Conservation (phyloP, 2,797 vertebrate species). For the Discoglossus pictus region DNA sequence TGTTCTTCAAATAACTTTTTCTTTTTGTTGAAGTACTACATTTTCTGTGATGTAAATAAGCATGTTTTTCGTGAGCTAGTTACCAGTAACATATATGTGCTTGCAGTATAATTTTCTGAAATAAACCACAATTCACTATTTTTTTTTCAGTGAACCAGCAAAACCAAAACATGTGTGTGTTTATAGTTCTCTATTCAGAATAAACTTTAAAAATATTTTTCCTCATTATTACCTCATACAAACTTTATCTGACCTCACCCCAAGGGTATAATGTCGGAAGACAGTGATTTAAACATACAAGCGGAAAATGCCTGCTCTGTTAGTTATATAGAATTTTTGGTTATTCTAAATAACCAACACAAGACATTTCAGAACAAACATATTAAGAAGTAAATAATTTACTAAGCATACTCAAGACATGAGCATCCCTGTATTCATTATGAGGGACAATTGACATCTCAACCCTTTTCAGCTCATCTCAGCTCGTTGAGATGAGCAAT, state of each 20-base stretch:
- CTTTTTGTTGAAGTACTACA: too few relatives aligned
- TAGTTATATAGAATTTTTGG: background rate
- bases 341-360: too few relatives aligned
- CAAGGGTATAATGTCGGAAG: background rate
- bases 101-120: background rate
- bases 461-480: too few relatives aligned
- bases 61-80: slow-evolving; percentile 4
- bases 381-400: too few relatives aligned
- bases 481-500: too few relatives aligned
- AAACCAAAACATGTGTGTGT: background rate
- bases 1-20: too few relatives aligned
- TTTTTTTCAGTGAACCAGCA: too few relatives aligned
- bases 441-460: too few relatives aligned
- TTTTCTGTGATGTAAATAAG: slow-evolving; percentile 9
- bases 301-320: background rate
- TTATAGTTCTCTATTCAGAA: slow-evolving; percentile 10
- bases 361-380: too few relatives aligned
- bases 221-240: slow-evolving; percentile 7
- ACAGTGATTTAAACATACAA: slow-evolving; percentile 5
- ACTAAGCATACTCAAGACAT: too few relatives aligned
- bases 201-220: slow-evolving; percentile 5
- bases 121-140: too few relatives aligned
- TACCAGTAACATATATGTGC: slow-evolving; percentile 8
- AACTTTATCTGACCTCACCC: slow-evolving; percentile 34
- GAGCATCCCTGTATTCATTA: too few relatives aligned